These are phyloP conservation scores for Pterocles gutturalis DNA, from an alignment of 2,113 vertebrate genomes.

Conservation along the genomic window DNA sequence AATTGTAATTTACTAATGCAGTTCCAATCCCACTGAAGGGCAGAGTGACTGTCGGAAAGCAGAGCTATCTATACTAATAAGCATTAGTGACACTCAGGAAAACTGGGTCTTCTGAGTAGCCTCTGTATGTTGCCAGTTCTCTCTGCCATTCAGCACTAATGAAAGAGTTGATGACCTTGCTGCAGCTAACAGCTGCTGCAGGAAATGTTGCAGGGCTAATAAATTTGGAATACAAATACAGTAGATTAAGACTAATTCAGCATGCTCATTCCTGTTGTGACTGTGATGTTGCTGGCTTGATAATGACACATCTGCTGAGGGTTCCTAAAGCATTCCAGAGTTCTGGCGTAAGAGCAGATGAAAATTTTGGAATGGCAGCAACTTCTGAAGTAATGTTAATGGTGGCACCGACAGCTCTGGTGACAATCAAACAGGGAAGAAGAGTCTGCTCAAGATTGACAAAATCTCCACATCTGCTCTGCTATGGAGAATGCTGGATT, in stretches of 20 bases:
- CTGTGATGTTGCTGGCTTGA: neutral
- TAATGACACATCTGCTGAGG: neutral
- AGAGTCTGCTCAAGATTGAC: neutral
- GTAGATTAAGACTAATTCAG: conserved; percentile 31
- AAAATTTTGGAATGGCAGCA: neutral
- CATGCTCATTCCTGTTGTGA: neutral
- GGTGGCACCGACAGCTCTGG: neutral
- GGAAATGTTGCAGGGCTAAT: conserved; percentile 15
- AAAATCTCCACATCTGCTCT: neutral
- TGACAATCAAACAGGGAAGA: neutral
- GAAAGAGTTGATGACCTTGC: conserved; percentile 17
- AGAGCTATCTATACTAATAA: neutral
- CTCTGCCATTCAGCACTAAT: neutral
- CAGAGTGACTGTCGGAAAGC: neutral
- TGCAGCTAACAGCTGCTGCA: conserved; percentile 23
- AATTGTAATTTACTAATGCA: neutral
- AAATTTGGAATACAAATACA: neutral
- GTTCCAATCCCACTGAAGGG: neutral
- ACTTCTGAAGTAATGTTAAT: neutral
- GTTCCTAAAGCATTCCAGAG: neutral
- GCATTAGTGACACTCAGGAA: neutral
- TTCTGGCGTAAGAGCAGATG: neutral
- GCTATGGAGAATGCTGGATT: neutral
- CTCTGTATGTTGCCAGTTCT: neutral
- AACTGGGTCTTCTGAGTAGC: neutral